Conservation (phyloP, 2,113 vertebrate species). For the Spea bombifrons region DNA sequence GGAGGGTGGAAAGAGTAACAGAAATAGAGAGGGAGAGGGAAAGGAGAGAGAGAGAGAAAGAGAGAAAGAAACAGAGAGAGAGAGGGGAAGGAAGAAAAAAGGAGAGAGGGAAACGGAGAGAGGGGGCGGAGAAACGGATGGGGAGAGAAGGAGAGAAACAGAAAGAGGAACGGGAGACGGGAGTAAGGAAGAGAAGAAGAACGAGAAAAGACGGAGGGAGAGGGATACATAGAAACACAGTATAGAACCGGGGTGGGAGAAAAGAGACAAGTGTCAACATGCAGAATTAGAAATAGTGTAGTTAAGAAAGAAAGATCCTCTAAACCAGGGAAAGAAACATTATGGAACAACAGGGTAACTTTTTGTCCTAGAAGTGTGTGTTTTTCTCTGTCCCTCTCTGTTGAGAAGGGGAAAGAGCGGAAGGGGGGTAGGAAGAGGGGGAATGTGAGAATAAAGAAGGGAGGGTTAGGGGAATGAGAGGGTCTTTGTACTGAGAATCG, state of each 20-base stretch:
- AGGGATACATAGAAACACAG: conserved; percentile 36
- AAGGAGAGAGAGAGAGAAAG: conserved; percentile 1
- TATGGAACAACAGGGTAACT: conserved; percentile 39
- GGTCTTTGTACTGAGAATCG: conserved; percentile 47
- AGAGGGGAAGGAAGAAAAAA: conserved; percentile 2
- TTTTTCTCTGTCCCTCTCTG: conserved; percentile 28
- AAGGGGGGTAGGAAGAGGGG: conserved; percentile 44
- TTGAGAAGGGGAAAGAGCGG: conserved; percentile 19
- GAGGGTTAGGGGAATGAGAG: conserved; percentile 48
- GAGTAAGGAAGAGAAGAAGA: conserved; percentile 8
- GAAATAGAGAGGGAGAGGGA: conserved; percentile 5
- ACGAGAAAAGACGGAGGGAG: not conserved
- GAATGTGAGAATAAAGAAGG: conserved; percentile 48
- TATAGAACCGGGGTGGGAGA: conserved; percentile 12
- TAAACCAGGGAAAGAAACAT: conserved; percentile 26
- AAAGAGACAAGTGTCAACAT: conserved; percentile 37
- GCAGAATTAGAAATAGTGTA: conserved; percentile 24
- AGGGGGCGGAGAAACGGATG: conserved; percentile 23
- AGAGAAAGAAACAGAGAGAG: not conserved
- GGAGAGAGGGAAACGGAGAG: conserved; percentile 16
- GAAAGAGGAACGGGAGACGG: conserved; percentile 23
- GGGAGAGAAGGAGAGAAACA: conserved; percentile 41
- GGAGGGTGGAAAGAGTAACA: not conserved
- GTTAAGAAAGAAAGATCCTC: conserved; percentile 20
- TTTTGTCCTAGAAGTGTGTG: conserved; percentile 41